phyloP scores from a whole-genome alignment of 1,140 invertebrate genomes.

The Centruroides sculpturatus region DNA sequence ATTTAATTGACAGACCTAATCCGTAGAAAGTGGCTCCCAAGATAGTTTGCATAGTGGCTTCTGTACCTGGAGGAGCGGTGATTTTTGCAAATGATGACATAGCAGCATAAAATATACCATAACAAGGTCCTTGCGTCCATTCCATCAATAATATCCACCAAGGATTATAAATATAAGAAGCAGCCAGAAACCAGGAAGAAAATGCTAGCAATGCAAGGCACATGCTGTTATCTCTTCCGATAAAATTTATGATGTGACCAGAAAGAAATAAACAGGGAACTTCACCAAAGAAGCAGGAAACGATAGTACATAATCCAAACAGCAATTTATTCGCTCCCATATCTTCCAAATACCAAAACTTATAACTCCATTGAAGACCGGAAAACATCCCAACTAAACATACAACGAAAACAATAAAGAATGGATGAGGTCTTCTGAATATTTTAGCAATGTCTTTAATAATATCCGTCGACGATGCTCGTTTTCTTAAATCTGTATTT shows the following conservation, averaged over 20 bases:
- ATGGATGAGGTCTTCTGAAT: neutral
- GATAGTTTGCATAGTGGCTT: constrained; percentile 57
- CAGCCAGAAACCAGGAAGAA: constrained; percentile 58
- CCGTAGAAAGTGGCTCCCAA: constrained; percentile 26
- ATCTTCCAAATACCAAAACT: constrained; percentile 32
- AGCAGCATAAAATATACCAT: constrained; percentile 70
- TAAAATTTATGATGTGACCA: constrained; percentile 48
- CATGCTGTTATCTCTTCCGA: constrained; percentile 70
- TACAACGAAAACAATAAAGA: constrained; percentile 42
- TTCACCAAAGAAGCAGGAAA: constrained; percentile 39
- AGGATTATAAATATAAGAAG: constrained; percentile 53
- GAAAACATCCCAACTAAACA: constrained; percentile 67
- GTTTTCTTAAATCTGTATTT: neutral
- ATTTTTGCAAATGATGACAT: constrained; percentile 78
- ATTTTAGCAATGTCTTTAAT: constrained; percentile 1
- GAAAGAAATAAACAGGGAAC: constrained; percentile 8
- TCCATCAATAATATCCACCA: constrained; percentile 74
- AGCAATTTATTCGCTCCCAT: constrained; percentile 41
- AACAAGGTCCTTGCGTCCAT: constrained; percentile 68
- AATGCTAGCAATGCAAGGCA: constrained; percentile 60
- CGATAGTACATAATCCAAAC: constrained; percentile 46
- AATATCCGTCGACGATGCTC: constrained; percentile 1
- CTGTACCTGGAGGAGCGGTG: constrained; percentile 66
- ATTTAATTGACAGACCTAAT: no score
- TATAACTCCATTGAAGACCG: constrained; percentile 69